These are phyloP conservation scores for Hemaris fuciformis DNA, from an alignment of 2,888 invertebrate species.

Conservation along the genomic window DNA sequence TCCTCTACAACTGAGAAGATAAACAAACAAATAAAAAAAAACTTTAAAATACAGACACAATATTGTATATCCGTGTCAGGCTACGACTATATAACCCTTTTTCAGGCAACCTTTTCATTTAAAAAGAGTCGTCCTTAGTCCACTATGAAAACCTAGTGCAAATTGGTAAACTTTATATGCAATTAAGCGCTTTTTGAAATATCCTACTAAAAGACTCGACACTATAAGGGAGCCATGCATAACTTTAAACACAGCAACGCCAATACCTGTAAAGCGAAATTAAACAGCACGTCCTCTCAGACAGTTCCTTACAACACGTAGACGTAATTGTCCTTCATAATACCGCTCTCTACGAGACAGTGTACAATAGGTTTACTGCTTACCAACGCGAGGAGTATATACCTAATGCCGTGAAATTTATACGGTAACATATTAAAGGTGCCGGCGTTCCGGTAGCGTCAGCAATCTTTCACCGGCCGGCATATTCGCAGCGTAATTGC, in stretches of 20 bases:
- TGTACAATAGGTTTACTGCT: slow-evolving; percentile 18
- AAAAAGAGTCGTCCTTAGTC: no score
- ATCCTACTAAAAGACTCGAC: no score
- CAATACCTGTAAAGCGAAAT: background rate
- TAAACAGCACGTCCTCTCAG: background rate
- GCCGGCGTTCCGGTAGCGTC: slow-evolving; percentile 19
- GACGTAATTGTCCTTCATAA: background rate
- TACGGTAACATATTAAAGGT: slow-evolving; percentile 38
- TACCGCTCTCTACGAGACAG: background rate
- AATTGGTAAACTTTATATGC: no score
- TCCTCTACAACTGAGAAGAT: no score
- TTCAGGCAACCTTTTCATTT: no score
- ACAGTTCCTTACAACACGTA: background rate
- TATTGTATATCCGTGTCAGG: no score
- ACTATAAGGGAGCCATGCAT: background rate
- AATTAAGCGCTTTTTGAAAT: no score
- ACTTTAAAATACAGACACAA: no score
- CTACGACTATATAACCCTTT: no score
- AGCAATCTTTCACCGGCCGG: slow-evolving; percentile 39
- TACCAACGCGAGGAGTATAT: slow-evolving; percentile 15
- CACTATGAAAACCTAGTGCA: no score
- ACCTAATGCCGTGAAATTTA: slow-evolving; percentile 33
- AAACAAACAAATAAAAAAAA: no score
- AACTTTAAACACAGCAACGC: no score
- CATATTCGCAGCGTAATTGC: slow-evolving; percentile 54